Conservation (phyloP, 37 sponge, comb jelly and placozoan species). For the Dysidea cf. avara region DNA sequence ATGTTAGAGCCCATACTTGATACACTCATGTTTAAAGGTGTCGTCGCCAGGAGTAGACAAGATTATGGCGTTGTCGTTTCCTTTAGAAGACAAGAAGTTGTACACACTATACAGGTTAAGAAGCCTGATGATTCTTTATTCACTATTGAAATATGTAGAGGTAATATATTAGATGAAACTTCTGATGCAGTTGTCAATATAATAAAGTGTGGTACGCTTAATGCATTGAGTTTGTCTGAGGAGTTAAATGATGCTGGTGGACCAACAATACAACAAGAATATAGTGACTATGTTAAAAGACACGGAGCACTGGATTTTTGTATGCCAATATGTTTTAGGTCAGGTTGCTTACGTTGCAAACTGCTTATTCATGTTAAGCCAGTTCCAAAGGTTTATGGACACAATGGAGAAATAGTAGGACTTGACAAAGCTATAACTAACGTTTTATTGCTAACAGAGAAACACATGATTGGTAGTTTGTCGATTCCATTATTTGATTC, state of each 20-base stretch:
- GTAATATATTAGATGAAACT: slow-evolving; percentile 48
- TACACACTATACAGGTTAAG: too few relatives aligned
- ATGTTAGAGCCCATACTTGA: too few relatives aligned
- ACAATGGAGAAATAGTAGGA: slow-evolving; percentile 43
- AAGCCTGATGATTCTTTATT: too few relatives aligned
- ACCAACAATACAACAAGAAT: slow-evolving; percentile 55
- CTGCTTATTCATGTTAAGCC: slow-evolving; percentile 77
- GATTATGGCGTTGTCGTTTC: too few relatives aligned
- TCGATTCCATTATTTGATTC: too few relatives aligned
- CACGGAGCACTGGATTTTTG: slow-evolving; percentile 46
- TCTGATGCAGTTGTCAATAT: slow-evolving; percentile 79
- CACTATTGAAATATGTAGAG: slow-evolving; percentile 48
- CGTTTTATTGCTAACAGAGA: too few relatives aligned
- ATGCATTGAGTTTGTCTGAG: slow-evolving; percentile 67
- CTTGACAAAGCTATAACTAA: too few relatives aligned
- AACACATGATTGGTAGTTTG: too few relatives aligned
- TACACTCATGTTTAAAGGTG: too few relatives aligned
- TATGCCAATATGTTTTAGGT: slow-evolving; percentile 48
- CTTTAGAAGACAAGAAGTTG: too few relatives aligned
- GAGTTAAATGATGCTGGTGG: slow-evolving; percentile 74
- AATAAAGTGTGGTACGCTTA: slow-evolving; percentile 75
- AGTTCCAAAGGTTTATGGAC: slow-evolving; percentile 57
- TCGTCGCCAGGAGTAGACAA: too few relatives aligned
- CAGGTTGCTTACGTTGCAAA: slow-evolving; percentile 70
- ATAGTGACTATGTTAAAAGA: neutral